A percentile compares a stretch with the other conserved stretches of the same genome.
Conservation (phyloP, 2,888 invertebrate species). For the Kuschelorhynchus macadamiae region DNA sequence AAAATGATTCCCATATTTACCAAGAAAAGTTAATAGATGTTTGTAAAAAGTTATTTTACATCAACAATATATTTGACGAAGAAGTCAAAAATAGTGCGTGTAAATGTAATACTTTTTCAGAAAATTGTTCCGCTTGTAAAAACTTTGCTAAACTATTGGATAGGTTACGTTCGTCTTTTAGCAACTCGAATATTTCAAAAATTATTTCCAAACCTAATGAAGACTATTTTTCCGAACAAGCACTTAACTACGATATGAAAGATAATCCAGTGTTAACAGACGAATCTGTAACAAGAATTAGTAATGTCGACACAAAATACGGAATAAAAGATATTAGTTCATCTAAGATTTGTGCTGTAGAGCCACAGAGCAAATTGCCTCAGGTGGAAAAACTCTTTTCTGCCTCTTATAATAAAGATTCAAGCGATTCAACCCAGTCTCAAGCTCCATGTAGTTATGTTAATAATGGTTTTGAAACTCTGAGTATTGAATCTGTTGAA, state of each 20-base stretch:
- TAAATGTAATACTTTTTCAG: constrained; percentile 21
- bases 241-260: too few relatives aligned
- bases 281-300: too few relatives aligned
- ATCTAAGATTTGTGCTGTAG: too few relatives aligned
- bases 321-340: too few relatives aligned
- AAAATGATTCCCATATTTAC: too few relatives aligned
- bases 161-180: constrained; percentile 10
- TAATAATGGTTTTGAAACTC: constrained; percentile 8
- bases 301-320: too few relatives aligned
- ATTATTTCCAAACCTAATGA: too few relatives aligned
- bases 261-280: too few relatives aligned
- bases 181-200: too few relatives aligned
- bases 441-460: background rate
- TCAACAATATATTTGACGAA: constrained; percentile 16
- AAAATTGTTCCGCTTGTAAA: constrained; percentile 33
- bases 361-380: background rate
- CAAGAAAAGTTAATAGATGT: constrained; percentile 14
- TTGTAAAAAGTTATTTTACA: constrained; percentile 31
- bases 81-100: constrained; percentile 23
- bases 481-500: background rate
- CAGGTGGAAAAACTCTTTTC: constrained; percentile 20
- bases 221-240: too few relatives aligned
- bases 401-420: background rate
- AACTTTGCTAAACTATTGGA: constrained; percentile 29
- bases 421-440: constrained; percentile 1